Percentiles rank a stretch among this genome's conserved stretches.
Evolutionary conservation across 2,797 vertebrate genomes (phyloP).

Genomic region (Uromys caudimaculatus): DNA sequence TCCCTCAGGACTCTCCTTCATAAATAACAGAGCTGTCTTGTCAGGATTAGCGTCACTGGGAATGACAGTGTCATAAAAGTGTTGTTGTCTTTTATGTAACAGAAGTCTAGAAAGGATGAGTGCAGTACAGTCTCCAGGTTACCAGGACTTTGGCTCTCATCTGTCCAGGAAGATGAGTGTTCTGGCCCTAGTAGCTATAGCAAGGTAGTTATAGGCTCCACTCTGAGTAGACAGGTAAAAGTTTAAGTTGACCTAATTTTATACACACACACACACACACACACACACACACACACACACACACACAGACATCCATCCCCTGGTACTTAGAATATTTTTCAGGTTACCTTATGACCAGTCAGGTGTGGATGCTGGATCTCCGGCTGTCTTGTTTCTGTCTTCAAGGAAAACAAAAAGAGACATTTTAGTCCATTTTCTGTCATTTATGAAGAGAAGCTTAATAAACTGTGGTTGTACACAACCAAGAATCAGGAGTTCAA

Average conservation of each 20-base stretch:
- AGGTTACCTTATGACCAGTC: neutral
- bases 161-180: neutral
- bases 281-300: too few species aligned
- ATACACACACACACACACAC: too few species aligned
- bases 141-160: neutral
- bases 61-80: slow-evolving; percentile 1
- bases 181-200: neutral
- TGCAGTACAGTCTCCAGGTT: too few species aligned
- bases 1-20: neutral
- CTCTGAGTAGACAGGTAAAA: neutral
- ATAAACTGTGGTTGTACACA: neutral
- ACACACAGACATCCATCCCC: too few species aligned
- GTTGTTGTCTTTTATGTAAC: slow-evolving; percentile 15
- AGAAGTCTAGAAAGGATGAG: neutral
- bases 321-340: neutral
- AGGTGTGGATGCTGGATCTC: neutral
- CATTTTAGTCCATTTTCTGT: neutral
- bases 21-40: neutral
- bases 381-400: neutral
- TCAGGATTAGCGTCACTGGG: neutral
- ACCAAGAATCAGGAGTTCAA: neutral
- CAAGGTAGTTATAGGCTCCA: neutral
- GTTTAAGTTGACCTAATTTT: neutral
- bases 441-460: neutral
- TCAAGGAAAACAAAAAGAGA: slow-evolving; percentile 30